These are phyloP conservation scores for Cetonia aurata DNA, from an alignment of 2,888 invertebrate genomes.

Conservation along the genomic window DNA sequence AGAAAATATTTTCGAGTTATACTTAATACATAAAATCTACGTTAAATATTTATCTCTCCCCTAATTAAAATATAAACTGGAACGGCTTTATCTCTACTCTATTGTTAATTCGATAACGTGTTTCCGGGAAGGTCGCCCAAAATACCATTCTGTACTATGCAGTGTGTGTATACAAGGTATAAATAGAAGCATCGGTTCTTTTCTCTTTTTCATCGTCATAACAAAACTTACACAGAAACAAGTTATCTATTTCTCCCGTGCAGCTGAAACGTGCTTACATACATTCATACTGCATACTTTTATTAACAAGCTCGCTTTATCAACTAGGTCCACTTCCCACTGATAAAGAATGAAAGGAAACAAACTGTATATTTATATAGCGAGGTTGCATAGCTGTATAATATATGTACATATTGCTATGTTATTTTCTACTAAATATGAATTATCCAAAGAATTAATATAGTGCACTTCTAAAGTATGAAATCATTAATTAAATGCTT, in stretches of 20 bases:
- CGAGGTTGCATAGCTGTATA: too few relatives aligned
- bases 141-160: neutral
- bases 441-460: too few relatives aligned
- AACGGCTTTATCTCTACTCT: neutral
- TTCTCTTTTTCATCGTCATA: neutral
- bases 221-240: neutral
- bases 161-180: slow-evolving; percentile 6
- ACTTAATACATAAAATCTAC: too few relatives aligned
- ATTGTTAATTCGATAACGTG: slow-evolving; percentile 4
- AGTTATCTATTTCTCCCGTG: neutral
- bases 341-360: slow-evolving; percentile 18
- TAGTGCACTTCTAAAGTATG: too few relatives aligned
- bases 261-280: neutral
- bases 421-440: too few relatives aligned
- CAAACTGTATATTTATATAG: slow-evolving; percentile 8
- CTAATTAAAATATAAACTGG: neutral
- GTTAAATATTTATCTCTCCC: too few relatives aligned
- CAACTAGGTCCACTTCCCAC: slow-evolving; percentile 33
- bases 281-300: neutral
- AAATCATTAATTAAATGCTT: too few relatives aligned
- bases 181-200: neutral
- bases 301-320: slow-evolving; percentile 35
- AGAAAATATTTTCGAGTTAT: too few relatives aligned
- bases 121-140: slow-evolving; percentile 1
- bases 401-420: too few relatives aligned